Evolutionary conservation across 2,113 vertebrate genomes (phyloP).

Genomic region (Dipodomys ordii): DNA sequence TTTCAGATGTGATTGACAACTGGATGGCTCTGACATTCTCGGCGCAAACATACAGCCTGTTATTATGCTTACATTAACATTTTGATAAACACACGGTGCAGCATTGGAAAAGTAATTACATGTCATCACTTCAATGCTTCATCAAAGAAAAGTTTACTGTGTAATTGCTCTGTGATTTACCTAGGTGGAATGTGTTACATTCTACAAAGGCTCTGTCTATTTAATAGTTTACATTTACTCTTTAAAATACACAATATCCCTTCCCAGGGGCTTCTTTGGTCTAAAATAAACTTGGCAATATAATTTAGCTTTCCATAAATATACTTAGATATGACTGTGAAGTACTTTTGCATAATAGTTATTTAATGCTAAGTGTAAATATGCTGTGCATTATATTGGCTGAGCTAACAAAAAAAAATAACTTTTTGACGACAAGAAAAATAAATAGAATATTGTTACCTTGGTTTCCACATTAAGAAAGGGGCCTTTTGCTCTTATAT

Average conservation of each 20-base stretch:
- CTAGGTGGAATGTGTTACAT: slow-evolving; percentile 83
- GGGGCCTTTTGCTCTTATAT: slow-evolving; percentile 85
- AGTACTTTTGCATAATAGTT: slow-evolving; percentile 85
- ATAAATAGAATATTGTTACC: slow-evolving; percentile 81
- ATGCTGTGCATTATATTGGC: slow-evolving; percentile 78
- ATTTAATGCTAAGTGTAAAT: slow-evolving; percentile 87
- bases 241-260: slow-evolving; percentile 87
- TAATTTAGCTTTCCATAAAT: slow-evolving; percentile 89
- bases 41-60: slow-evolving; percentile 93
- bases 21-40: slow-evolving; percentile 95
- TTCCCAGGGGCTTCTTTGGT: slow-evolving; percentile 83
- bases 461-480: slow-evolving; percentile 84
- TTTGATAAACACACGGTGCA: slow-evolving; percentile 97
- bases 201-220: slow-evolving; percentile 79
- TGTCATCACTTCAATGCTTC: slow-evolving; percentile 93
- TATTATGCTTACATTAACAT: slow-evolving; percentile 99
- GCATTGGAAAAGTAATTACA: slow-evolving; percentile 98
- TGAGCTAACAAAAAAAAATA: slow-evolving; percentile 75
- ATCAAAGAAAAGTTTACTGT: slow-evolving; percentile 90
- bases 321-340: slow-evolving; percentile 82
- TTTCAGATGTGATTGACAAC: slow-evolving; percentile 95
- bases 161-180: slow-evolving; percentile 90
- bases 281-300: slow-evolving; percentile 86
- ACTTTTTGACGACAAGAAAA: slow-evolving; percentile 80
- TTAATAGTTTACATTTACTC: slow-evolving; percentile 87